Base-by-base conservation (phyloP, 2,888 invertebrate genomes). In the Microchrysa polita region DNA sequence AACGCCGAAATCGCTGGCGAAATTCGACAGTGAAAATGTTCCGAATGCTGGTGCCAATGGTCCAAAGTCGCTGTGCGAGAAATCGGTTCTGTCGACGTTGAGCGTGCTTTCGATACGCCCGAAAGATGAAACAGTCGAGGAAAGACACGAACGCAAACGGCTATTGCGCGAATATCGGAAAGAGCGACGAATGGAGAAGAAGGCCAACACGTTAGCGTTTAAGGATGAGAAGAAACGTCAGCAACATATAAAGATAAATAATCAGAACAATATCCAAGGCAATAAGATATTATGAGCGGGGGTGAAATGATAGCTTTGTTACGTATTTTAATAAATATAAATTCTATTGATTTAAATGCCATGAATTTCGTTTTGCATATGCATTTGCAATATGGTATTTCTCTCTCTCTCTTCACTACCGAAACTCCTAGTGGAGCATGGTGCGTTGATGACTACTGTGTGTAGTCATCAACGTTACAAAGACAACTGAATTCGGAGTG, bases 151-250 rank as follows among this genome's bases (percentile, higher is more conserved):
- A 79, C 86, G 96, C 1, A 96, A 97, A 82, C 88, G 89, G 53
- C 87, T 91, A 2, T 86, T 96, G 0, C 94, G 91, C 81, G 92
- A 93, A 78, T 93, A 93, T 80, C 88, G 93, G 79, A 88, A 86
- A 84, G 94, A 94, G 80, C 88, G 96, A 76, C 87, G 95, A 81
- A 81, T 90, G 69, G 96, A 96, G 82, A 91, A 90, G 84, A 96
- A 95, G 82, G 90, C 91, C 0, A 96, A 95, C 81, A 87, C 88
- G 12, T 87, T 89, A 44, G 94, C 93, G 0, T 96, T 96, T 81
- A 95, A 93, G 81, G 93, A 94, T 78, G 95, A 95, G 80, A 92
- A 93, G 85, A 93, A 93, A 80, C 86, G 90, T 2, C 93, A 94
- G 81, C 90, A 91, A 80, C 93, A 93, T 82, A 91, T 93, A 63